phyloP scores from a whole-genome alignment of 2,797 vertebrate genomes.

The Glossophaga mutica region DNA sequence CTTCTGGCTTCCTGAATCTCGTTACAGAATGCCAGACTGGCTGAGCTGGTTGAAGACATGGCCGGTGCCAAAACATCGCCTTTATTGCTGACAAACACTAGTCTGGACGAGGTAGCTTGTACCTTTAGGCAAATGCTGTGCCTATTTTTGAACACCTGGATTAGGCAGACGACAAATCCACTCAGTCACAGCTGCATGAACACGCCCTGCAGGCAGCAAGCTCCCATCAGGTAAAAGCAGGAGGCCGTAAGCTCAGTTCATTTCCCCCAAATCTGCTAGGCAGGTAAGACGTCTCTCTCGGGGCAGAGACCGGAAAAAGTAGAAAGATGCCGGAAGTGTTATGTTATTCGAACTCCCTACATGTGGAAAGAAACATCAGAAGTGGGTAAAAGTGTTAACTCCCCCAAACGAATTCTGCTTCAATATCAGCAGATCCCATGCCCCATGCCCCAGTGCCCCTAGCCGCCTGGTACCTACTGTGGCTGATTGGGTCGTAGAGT shows the following conservation, averaged over 20 bases:
- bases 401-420: not conserved
- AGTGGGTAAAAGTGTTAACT: not conserved
- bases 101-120: not conserved
- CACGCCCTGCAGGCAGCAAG: not conserved
- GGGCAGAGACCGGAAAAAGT: not conserved
- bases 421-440: not conserved
- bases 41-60: not conserved
- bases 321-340: not conserved
- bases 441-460: not conserved
- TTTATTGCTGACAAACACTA: not conserved
- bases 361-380: not conserved
- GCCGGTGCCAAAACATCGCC: not conserved
- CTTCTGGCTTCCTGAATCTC: not conserved
- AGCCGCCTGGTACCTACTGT: accelerated
- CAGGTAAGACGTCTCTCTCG: not conserved
- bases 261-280: not conserved
- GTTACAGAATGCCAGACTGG: not conserved
- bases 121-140: not conserved
- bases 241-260: not conserved
- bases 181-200: not conserved
- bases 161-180: not conserved
- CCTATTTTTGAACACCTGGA: not conserved
- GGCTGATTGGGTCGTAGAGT: not conserved
- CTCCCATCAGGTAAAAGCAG: not conserved
- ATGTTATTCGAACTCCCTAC: not conserved